Evolutionary conservation across 92 coral and sea anemone genomes (phyloP).

Genomic region (Parazoanthus swiftii): DNA sequence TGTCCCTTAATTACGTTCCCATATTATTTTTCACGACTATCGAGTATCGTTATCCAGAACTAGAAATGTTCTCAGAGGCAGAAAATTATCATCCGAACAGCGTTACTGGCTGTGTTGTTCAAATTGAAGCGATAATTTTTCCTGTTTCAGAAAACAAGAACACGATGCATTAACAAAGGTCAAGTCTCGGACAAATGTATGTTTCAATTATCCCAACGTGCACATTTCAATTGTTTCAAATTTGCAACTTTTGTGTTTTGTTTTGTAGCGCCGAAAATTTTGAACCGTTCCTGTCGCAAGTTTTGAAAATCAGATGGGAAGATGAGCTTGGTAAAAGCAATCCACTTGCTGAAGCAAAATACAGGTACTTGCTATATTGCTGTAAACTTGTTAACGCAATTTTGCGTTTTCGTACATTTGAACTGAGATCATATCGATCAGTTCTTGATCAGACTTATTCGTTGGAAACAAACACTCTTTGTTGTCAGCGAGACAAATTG

Average conservation of each 20-base stretch:
- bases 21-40: no score
- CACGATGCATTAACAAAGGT: neutral
- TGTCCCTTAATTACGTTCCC: neutral
- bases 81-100: neutral
- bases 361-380: slow-evolving; percentile 63
- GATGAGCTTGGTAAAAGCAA: slow-evolving; percentile 85
- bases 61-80: no score
- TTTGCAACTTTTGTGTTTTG: slow-evolving; percentile 46
- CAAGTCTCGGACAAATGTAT: neutral
- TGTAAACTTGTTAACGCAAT: neutral
- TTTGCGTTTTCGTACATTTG: slow-evolving; percentile 5
- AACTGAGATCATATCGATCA: slow-evolving; percentile 7
- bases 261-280: slow-evolving; percentile 87
- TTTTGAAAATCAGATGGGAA: slow-evolving; percentile 93
- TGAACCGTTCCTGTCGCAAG: slow-evolving; percentile 92
- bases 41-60: neutral
- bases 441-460: neutral
- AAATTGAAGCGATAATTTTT: neutral
- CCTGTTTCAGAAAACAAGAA: neutral
- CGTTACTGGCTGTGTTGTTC: neutral
- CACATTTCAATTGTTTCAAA: slow-evolving; percentile 27
- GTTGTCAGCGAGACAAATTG: slow-evolving; percentile 11
- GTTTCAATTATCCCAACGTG: neutral
- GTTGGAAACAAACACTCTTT: slow-evolving; percentile 30
- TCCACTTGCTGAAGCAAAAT: slow-evolving; percentile 74